Base-by-base conservation (phyloP, 2,797 vertebrate genomes). In the Muscicapa comitata region DNA sequence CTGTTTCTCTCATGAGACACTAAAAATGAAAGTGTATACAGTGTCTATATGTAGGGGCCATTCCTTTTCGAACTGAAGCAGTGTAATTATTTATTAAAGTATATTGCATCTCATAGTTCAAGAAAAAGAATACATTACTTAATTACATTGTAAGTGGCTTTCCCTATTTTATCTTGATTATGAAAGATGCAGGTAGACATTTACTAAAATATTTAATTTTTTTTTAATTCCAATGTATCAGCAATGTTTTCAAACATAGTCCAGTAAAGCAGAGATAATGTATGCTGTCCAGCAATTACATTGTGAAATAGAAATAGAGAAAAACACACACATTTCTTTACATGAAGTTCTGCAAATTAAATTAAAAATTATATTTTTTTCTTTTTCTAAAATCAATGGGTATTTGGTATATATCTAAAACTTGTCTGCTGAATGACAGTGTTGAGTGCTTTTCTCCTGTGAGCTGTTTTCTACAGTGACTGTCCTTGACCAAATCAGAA, bases 401-500 rank as follows among this genome's bases (percentile, higher is more conserved):
- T 3, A 76, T 87, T 86, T 91, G 17, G 11, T 70, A 38, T 82
- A 40, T 68, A 28, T 63, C 31, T 87, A 67, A 88, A 73, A 71
- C 45, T 86, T 80, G 26, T 72, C 79, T 92, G 43, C 67, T n/a
- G 40, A 72, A 62, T 81, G 77, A 68, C 68, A 63, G 7, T 88
- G 48, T 81, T 90, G 62, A 94, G 62, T 80, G 78, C 58, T 73
- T 93, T 94, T 73, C 53, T 94, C 68, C 83, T 28, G 8, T 75
- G 65, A 82, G 83, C 67, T 10, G 35, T 95, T 88, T 85, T 92
- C 77, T 78, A 86, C 86, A 91, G 86, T 90, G 87, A 93, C 66
- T 97, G 96, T 96, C 97, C 96, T 98, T 98, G 97, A 97, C 94
- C 76, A 97, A 85, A 88, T 55, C 68, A 97, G 94, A 97, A 97